Percentiles rank a stretch among this genome's conserved stretches.
phyloP scores from a whole-genome alignment of 2,797 vertebrate species.

The Mormyrops attenuatus region DNA sequence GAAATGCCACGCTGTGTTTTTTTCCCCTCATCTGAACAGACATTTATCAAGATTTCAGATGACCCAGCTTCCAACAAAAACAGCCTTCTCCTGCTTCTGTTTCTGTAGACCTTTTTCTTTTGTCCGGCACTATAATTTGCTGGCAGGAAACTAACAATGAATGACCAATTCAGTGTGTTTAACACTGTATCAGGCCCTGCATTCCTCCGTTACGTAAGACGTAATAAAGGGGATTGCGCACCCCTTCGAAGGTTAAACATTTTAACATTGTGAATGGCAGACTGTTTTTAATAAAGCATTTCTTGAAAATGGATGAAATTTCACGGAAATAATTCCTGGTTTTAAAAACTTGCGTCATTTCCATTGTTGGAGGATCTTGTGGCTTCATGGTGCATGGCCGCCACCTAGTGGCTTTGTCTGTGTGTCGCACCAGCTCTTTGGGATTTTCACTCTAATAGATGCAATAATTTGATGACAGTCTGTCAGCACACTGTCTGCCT shows the following conservation, averaged over 20 bases:
- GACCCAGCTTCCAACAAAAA: neutral
- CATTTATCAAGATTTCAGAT: neutral
- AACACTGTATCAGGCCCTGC: neutral
- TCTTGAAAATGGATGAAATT: neutral
- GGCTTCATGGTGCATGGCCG: constrained; percentile 9
- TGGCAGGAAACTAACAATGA: neutral
- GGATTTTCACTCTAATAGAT: constrained; percentile 21
- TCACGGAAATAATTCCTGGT: neutral
- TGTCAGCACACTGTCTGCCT: constrained; percentile 6
- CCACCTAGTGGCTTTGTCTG: constrained; percentile 27
- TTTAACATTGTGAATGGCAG: neutral
- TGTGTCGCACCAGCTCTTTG: neutral
- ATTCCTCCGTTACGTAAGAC: neutral
- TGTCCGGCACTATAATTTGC: neutral
- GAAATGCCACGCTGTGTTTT: neutral
- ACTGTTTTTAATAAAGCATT: neutral
- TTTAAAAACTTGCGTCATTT: neutral
- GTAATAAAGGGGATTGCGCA: neutral
- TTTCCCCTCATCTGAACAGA: neutral
- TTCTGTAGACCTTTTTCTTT: neutral
- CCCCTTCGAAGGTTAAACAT: neutral
- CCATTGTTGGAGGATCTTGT: neutral
- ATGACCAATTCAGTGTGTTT: neutral
- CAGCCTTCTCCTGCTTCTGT: neutral
- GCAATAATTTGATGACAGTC: constrained; percentile 20